Base-by-base conservation (phyloP, 2,888 invertebrate species). In the Oasisia sp. region DNA sequence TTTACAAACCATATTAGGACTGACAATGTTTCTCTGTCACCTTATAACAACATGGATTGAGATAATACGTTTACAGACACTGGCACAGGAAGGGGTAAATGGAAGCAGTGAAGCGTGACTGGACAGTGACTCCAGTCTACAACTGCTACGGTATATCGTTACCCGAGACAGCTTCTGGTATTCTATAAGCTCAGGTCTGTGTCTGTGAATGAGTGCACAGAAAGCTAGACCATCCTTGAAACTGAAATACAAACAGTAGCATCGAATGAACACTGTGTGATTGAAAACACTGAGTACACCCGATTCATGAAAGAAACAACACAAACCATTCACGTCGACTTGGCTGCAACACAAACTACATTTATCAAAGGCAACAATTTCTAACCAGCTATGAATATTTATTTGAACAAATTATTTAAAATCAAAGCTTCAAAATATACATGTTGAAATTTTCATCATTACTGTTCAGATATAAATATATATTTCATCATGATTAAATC, bases 161-260 rank as follows among this genome's bases (percentile, higher is more conserved):
- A 97, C 97, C 97, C 99, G 99, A 97, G 98, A 99, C 96, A 99
- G 98, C 97, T 99, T 99, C 97, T 98, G 98, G 97, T 99, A 99
- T 97, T 99, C 99, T 97, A 99, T 98, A 96, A 99, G 98, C 97
- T 99, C 99, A 94, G 99, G 99, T 96, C 99, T 98, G 97, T 99
- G 99, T 96, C 99, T 98, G 97, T 99, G 99, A 97, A 99, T 99
- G 95, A 99, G 98, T 95, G 99, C 99, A 97, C 99, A 99, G 98
- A 99, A 99, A 56, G 99, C 99, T 97, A 99, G 97, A 97, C 99
- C 99, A 97, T 99, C 99, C 97, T 99, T 99, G 98, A 99, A 99
- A 95, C 99, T 99, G 93, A 45, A 93, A 93, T 58, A 91, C 74
- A 74, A 74, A 74, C 74, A 74, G 19, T 7, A 74, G 74, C 74